Conservation (phyloP, 2,797 vertebrate species). For the Ataeniobius toweri region DNA sequence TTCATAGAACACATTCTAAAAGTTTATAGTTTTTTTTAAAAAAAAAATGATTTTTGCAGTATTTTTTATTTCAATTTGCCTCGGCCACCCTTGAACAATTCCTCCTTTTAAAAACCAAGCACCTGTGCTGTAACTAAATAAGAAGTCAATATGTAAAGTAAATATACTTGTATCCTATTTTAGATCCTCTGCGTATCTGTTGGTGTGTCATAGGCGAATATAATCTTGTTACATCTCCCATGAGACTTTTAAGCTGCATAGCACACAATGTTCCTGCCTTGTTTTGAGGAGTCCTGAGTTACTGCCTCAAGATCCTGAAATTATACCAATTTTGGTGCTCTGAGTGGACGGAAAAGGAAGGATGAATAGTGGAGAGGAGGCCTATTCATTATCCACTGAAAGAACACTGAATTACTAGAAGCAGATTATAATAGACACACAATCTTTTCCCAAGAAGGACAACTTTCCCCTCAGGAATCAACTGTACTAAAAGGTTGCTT, state of each 20-base stretch:
- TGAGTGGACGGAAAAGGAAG: conserved; percentile 20
- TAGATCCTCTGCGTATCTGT: conserved; percentile 8
- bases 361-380: conserved; percentile 34
- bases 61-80: neutral
- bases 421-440: conserved; percentile 47
- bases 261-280: conserved; percentile 27
- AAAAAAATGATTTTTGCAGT: too few species aligned
- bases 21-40: neutral
- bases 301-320: conserved; percentile 37
- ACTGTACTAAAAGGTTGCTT: conserved; percentile 56
- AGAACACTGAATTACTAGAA: conserved; percentile 47
- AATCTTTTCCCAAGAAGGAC: conserved; percentile 33
- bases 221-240: conserved; percentile 16
- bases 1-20: neutral
- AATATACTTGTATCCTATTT: conserved; percentile 12
- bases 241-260: conserved; percentile 19
- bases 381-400: conserved; percentile 28
- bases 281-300: conserved; percentile 25
- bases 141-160: conserved; percentile 4
- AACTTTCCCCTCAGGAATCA: conserved; percentile 51
- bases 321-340: conserved; percentile 30
- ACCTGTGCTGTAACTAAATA: neutral
- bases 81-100: neutral
- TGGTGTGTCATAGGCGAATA: conserved; percentile 26
- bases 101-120: neutral